Percentiles rank a stretch among this genome's conserved stretches.
phyloP scores from a whole-genome alignment of 2,797 vertebrate species.

The Eupleurogrammus muticus region DNA sequence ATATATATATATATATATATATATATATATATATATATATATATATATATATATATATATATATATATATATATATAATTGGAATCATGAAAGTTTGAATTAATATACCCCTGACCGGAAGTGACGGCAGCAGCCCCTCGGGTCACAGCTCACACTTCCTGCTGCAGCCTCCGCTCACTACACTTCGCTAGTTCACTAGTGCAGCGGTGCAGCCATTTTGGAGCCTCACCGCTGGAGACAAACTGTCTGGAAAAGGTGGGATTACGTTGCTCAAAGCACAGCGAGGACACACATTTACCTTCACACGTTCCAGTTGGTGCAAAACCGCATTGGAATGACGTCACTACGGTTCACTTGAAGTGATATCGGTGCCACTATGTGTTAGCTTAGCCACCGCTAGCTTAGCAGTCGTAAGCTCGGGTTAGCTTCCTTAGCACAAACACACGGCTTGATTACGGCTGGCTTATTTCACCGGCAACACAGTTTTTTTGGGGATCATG shows the following conservation, averaged over 20 bases:
- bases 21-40: too few species aligned
- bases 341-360: background rate
- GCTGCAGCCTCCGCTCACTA: background rate
- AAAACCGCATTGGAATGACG: background rate
- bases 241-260: conserved; percentile 74
- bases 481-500: conserved; percentile 4
- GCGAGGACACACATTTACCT: background rate
- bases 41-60: too few species aligned
- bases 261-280: conserved; percentile 43
- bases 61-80: background rate
- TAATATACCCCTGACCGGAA: background rate
- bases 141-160: conserved; percentile 44
- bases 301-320: rapidly evolving
- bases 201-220: conserved; percentile 82
- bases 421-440: conserved; percentile 23
- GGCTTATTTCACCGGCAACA: background rate
- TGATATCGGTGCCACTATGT: background rate
- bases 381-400: conserved; percentile 7
- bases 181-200: conserved; percentile 53
- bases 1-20: too few species aligned
- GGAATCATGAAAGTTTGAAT: too few species aligned
- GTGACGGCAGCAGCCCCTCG: conserved; percentile 37
- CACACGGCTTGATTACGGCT: background rate
- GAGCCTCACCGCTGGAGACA: conserved; percentile 54
- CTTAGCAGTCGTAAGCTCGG: conserved; percentile 50